Evolutionary conservation across 2,113 vertebrate species (phyloP).

Genomic region (Hippocampus guttulatus): DNA sequence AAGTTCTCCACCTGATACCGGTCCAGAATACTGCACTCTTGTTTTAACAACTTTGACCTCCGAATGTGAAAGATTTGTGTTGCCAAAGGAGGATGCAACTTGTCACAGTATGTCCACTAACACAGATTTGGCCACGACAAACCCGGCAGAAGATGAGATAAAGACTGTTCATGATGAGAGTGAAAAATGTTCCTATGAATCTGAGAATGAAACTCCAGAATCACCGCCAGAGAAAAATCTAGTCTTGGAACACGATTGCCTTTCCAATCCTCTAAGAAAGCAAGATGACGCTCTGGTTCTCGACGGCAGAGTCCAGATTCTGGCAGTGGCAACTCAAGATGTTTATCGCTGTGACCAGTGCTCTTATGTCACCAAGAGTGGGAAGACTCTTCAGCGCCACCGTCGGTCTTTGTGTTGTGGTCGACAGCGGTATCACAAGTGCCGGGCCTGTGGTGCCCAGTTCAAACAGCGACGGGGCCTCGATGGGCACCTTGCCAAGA

Average conservation of each 20-base stretch:
- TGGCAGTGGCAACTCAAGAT: constrained; percentile 77
- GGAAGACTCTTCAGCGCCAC: constrained; percentile 76
- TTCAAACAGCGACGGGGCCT: constrained; percentile 89
- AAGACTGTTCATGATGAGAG: constrained; percentile 14
- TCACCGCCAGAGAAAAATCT: constrained; percentile 9
- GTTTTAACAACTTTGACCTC: constrained; percentile 58
- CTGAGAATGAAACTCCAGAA: constrained; percentile 1
- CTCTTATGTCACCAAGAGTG: constrained; percentile 78
- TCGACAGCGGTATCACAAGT: constrained; percentile 67
- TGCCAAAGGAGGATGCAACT: constrained; percentile 18
- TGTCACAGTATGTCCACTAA: background rate
- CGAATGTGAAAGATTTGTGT: constrained; percentile 25
- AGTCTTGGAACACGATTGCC: constrained; percentile 52
- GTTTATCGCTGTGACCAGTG: constrained; percentile 79
- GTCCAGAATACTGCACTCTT: constrained; percentile 57
- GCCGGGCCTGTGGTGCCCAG: constrained; percentile 75
- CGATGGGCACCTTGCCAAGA: constrained; percentile 80
- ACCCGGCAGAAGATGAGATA: constrained; percentile 25
- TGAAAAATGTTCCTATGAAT: constrained; percentile 30
- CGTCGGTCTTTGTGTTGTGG: constrained; percentile 71
- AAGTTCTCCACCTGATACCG: constrained; percentile 6
- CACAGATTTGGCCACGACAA: constrained; percentile 4
- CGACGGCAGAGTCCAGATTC: constrained; percentile 90
- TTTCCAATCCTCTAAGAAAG: constrained; percentile 76
- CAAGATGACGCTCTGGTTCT: constrained; percentile 82